A percentile compares a stretch with the other conserved stretches of the same genome.
Evolutionary conservation across 1,140 invertebrate species (phyloP).

Genomic region (Drosophila erecta): DNA sequence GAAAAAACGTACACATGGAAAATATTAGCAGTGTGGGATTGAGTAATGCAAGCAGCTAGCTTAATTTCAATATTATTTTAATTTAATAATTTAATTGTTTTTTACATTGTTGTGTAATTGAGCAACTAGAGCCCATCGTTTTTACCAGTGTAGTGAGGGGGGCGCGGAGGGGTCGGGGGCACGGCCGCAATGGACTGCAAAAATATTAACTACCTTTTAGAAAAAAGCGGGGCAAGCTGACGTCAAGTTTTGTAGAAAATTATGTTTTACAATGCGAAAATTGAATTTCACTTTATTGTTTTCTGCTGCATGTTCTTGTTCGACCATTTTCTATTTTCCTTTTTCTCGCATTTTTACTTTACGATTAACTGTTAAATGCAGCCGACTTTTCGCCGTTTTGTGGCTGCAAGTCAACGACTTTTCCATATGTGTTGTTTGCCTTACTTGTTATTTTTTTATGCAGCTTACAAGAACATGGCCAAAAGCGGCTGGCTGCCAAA

Average conservation of each 20-base stretch:
- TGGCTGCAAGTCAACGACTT: conserved; percentile 53
- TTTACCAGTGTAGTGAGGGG: background rate
- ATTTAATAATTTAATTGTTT: too few species aligned
- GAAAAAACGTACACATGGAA: background rate
- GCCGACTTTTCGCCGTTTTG: conserved; percentile 35
- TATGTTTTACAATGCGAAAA: conserved; percentile 75
- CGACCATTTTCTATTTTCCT: background rate
- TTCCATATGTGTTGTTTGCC: conserved; percentile 16
- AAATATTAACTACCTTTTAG: conserved; percentile 64
- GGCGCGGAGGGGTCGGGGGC: background rate
- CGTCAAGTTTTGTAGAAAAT: conserved; percentile 67
- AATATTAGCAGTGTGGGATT: too few species aligned
- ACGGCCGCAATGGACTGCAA: conserved; percentile 48
- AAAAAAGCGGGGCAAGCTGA: conserved; percentile 62
- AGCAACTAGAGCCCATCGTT: too few species aligned
- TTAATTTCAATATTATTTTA: background rate
- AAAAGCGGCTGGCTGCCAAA: conserved; percentile 29
- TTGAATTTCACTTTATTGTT: conserved; percentile 71
- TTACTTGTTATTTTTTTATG: conserved; percentile 5
- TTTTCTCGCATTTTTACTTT: conserved; percentile 40
- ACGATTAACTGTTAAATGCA: conserved; percentile 64
- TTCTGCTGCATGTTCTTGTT: conserved; percentile 30
- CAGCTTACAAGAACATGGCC: conserved; percentile 13
- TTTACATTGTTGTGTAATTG: too few species aligned
- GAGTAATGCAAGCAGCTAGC: background rate